Conservation (phyloP, 2,797 vertebrate genomes). For the Paedocypris micromegethes region DNA sequence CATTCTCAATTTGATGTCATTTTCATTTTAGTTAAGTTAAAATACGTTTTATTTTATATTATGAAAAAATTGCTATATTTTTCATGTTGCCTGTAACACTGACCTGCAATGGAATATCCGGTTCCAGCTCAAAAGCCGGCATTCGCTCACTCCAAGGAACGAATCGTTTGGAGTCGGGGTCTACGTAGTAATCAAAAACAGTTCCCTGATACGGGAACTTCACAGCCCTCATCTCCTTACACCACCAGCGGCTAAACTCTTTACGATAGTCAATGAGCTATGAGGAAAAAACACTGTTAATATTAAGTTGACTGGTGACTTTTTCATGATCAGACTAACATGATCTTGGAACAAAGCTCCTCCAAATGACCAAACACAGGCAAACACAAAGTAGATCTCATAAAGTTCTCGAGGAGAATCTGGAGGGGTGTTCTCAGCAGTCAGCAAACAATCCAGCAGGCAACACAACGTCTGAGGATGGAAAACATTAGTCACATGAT, state of each 20-base stretch:
- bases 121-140: constrained; percentile 66
- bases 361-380: constrained; percentile 76
- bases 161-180: constrained; percentile 75
- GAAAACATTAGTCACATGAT: constrained; percentile 14
- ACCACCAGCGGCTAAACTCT: constrained; percentile 81
- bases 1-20: too few species aligned
- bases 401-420: constrained; percentile 76
- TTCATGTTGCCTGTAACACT: neutral
- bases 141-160: constrained; percentile 71
- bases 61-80: neutral
- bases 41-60: neutral
- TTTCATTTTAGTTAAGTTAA: too few species aligned
- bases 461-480: constrained; percentile 71
- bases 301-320: too few species aligned
- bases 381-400: constrained; percentile 79
- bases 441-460: constrained; percentile 75
- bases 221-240: constrained; percentile 78
- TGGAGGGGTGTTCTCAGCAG: constrained; percentile 73
- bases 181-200: constrained; percentile 83
- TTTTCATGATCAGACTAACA: constrained; percentile 56
- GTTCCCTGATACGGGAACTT: constrained; percentile 76
- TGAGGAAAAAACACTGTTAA: neutral
- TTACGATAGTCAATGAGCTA: constrained; percentile 76
- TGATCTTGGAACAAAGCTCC: constrained; percentile 80
- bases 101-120: constrained; percentile 68